Conservation (phyloP, 2,113 vertebrate species). For the Dasyornis broadbenti region DNA sequence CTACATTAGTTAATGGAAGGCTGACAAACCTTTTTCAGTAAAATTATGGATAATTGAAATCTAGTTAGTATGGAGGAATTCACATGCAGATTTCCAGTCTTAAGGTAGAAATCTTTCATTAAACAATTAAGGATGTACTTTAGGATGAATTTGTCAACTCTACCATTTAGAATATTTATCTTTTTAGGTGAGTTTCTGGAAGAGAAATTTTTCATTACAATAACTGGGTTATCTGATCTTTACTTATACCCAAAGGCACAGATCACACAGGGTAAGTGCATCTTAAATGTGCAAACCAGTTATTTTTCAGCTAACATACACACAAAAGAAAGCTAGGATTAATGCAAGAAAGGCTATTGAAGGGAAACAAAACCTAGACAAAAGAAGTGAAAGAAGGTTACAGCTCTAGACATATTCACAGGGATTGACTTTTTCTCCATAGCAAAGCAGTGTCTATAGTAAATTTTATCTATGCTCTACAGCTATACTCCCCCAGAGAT, state of each 20-base stretch:
- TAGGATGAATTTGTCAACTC: neutral
- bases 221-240: neutral
- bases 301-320: neutral
- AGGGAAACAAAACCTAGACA: neutral
- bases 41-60: neutral
- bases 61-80: neutral
- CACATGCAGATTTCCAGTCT: neutral
- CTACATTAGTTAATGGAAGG: neutral
- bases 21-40: neutral
- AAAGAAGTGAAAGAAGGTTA: neutral
- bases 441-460: neutral
- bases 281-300: neutral
- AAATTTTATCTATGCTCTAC: neutral
- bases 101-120: neutral
- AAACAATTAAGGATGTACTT: neutral
- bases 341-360: neutral
- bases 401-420: neutral
- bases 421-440: neutral
- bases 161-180: neutral
- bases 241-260: neutral
- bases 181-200: neutral
- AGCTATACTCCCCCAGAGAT: neutral
- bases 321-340: neutral
- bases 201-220: neutral
- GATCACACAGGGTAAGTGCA: neutral